Conservation (phyloP, 2,888 invertebrate genomes). For the Dolichopus griseipennis region DNA sequence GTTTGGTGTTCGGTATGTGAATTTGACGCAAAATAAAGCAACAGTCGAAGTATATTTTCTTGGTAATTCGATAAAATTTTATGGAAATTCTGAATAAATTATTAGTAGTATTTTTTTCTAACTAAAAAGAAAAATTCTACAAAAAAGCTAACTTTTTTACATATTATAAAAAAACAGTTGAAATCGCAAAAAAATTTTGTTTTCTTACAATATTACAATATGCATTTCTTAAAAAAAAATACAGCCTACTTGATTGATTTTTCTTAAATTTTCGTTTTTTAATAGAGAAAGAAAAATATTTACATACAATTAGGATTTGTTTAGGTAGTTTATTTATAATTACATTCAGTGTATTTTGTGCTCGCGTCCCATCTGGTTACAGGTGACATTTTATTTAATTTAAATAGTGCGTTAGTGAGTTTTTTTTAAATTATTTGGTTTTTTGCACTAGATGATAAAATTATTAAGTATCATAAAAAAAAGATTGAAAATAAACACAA, state of each 20-base stretch:
- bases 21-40: no score
- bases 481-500: neutral
- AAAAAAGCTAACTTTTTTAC: no score
- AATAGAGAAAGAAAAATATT: conserved; percentile 1
- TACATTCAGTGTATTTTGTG: neutral
- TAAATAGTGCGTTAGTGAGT: neutral
- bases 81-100: neutral
- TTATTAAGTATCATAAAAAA: conserved; percentile 6
- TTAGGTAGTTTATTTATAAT: neutral
- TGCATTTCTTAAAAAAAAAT: no score
- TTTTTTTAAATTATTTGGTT: conserved; percentile 1
- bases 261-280: neutral
- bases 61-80: conserved; percentile 4
- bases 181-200: no score
- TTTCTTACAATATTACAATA: no score
- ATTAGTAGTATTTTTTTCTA: no score
- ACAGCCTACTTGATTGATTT: no score
- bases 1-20: no score
- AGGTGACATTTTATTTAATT: conserved; percentile 3
- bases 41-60: no score
- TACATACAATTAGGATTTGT: neutral
- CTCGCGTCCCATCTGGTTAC: neutral
- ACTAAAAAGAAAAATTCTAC: no score
- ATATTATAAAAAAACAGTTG: no score
- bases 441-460: conserved; percentile 3